Conservation (phyloP, 2,888 invertebrate genomes). For the Andrena bucephala region DNA sequence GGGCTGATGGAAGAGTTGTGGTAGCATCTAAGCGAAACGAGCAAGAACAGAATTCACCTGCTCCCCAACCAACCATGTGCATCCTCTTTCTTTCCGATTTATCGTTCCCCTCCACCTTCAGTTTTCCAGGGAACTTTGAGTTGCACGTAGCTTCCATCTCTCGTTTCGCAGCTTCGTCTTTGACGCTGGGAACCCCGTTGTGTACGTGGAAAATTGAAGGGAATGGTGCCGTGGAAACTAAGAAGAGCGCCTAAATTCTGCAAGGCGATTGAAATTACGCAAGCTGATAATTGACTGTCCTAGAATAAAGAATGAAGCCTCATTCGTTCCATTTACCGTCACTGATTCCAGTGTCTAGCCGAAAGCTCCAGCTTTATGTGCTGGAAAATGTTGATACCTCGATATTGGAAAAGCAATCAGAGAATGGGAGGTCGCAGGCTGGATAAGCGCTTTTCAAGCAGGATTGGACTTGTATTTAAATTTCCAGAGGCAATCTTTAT, state of each 20-base stretch:
- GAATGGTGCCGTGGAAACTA: too few relatives aligned
- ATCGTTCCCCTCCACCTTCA: slow-evolving; percentile 19
- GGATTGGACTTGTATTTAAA: neutral
- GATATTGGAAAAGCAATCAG: slow-evolving; percentile 22
- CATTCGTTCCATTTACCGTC: neutral
- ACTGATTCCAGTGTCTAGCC: neutral
- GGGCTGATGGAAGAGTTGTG: slow-evolving; percentile 27
- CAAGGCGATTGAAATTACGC: neutral
- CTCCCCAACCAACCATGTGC: slow-evolving; percentile 24
- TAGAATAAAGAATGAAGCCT: neutral
- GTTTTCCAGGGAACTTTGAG: neutral
- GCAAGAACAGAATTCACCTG: slow-evolving; percentile 42
- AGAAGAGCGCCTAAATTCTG: neutral
- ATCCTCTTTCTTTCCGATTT: slow-evolving; percentile 53
- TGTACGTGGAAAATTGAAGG: slow-evolving; percentile 11
- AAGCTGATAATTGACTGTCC: neutral
- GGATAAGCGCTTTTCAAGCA: neutral
- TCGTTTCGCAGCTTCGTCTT: slow-evolving; percentile 2
- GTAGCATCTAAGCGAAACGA: slow-evolving; percentile 43
- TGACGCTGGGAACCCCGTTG: slow-evolving; percentile 8
- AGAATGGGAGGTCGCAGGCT: neutral
- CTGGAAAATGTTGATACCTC: slow-evolving; percentile 13
- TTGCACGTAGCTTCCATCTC: slow-evolving; percentile 9
- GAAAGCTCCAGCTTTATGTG: neutral
- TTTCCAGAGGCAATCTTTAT: neutral